Evolutionary conservation across 2,888 invertebrate species (phyloP), one percentile per base, ranked within the genome.

Genomic region (Chironomus tentans): DNA sequence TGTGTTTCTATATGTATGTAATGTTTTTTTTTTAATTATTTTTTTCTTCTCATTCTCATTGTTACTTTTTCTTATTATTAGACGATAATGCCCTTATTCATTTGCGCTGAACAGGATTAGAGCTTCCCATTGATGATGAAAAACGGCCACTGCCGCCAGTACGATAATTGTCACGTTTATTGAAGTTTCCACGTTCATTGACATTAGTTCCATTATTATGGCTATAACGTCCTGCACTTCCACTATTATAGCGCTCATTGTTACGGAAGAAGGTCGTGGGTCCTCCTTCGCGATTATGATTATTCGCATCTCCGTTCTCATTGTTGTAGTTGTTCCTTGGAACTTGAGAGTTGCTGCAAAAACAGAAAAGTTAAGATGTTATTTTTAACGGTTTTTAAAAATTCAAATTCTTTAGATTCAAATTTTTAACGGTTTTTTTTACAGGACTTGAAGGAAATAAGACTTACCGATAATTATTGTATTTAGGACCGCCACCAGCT

Each of bases 231-330:
- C 68, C 18, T 4, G 28, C 28, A 68, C 46, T 13, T 28, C 68
- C 68, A n/a, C 70, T 56, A 46, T 71, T 70, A n/a, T 68, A 71
- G 2, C 71, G 71, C 48, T 71, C 70, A 47, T 70, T 75, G 18
- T 71, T 75, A 47, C 77, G 76, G 74, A 72, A 76, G 38, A 62
- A 75, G 24, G 76, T 76, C 56, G 70, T 69, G n/a, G 62, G 21
- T 13, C 22, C 56, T 13, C 65, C 50, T 4, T 65, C 73, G 22
- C 76, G 71, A 56, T 48, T 70, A 24, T 24, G 71, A 56, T 48
- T 70, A 24, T 24, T 65, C 46, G 70, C 71, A 74, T 77, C 77
- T 69, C 73, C 61, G 47, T 61, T 62, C 56, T 62, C 61, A 62
- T 77, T 72, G 24, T 69, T 68, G 68, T n/a, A 46, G 68, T 70